phyloP scores from a whole-genome alignment of 2,888 invertebrate species.

The Augiades crinisus region DNA sequence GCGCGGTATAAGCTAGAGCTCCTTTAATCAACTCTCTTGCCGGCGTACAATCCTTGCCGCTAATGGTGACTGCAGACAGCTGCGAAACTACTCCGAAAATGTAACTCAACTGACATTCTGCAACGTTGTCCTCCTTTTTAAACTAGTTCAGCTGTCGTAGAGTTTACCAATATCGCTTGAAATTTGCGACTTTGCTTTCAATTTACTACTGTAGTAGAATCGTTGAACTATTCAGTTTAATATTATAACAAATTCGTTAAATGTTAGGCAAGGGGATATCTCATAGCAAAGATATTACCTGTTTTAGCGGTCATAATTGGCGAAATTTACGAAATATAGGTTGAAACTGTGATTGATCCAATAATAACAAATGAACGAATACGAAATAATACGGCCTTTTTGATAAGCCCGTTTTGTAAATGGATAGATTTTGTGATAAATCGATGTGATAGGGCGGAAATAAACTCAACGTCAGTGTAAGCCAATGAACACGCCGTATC shows the following conservation, averaged over 20 bases:
- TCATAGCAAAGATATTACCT: too few species aligned
- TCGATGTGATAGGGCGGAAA: constrained; percentile 34
- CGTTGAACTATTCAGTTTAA: neutral
- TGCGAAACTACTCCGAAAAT: constrained; percentile 31
- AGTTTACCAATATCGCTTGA: neutral
- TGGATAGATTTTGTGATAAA: constrained; percentile 12
- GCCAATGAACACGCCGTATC: constrained; percentile 52
- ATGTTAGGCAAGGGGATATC: too few species aligned
- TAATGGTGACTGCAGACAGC: constrained; percentile 38
- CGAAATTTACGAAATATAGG: too few species aligned
- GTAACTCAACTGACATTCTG: constrained; percentile 19
- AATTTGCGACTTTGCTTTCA: too few species aligned
- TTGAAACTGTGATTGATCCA: neutral
- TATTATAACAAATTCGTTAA: neutral
- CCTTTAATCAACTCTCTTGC: constrained; percentile 66
- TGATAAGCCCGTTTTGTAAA: constrained; percentile 9
- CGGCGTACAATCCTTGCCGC: constrained; percentile 41
- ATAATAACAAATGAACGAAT: neutral
- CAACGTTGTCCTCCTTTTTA: constrained; percentile 8
- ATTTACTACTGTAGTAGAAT: too few species aligned
- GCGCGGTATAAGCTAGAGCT: constrained; percentile 50
- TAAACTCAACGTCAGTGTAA: constrained; percentile 42
- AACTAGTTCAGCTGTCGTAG: constrained; percentile 2
- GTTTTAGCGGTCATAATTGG: neutral
- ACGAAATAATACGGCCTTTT: neutral